Evolutionary conservation across 2,888 invertebrate species (phyloP), one percentile per base, ranked within the genome.

Genomic region (Drosophila longiperda): DNA sequence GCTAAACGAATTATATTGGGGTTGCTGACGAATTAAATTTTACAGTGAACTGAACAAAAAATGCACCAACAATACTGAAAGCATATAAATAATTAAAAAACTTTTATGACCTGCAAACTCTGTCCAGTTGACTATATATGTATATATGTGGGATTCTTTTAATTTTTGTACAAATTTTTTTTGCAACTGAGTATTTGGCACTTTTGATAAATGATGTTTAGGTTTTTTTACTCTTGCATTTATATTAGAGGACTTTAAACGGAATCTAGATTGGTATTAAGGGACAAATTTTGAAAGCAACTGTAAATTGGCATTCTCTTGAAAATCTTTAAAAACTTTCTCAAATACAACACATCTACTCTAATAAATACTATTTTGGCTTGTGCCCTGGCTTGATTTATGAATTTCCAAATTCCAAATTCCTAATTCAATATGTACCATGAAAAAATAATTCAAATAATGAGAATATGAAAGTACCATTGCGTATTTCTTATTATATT

Each of bases 151-250:
- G n/a, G 50, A 9, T 54, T 58, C 34, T 34, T 17, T 12, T 40
- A 26, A 33, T 33, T 8, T 23, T 50, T 55, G 12, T 32, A 26
- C 33, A 33, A 20, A 20, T 15, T 57, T 33, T 55, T 36, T 55
- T n/a, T 23, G 36, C 32, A n/a, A 3, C 66, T 72, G 57, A 70
- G 67, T 65, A 72, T 85, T 90, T 90, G 80, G 88, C 83, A 73
- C 71, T 32, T 86, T 73, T 82, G 88, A 83, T 88, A 79, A 76
- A 75, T 75, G 29, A 70, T 69, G 48, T 70, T 82, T 79, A 82
- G 75, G 73, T 86, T 68, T 66, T 64, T 71, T 73, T 68, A 71
- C 70, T 73, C 54, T 75, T 61, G 62, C 70, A 58, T 60, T 75
- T 60, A 66, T 73, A 75, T 75, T 85, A 67, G 64, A 57, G 20